phyloP scores from a whole-genome alignment of 2,797 vertebrate species.

The Aulostomus chinensis region DNA sequence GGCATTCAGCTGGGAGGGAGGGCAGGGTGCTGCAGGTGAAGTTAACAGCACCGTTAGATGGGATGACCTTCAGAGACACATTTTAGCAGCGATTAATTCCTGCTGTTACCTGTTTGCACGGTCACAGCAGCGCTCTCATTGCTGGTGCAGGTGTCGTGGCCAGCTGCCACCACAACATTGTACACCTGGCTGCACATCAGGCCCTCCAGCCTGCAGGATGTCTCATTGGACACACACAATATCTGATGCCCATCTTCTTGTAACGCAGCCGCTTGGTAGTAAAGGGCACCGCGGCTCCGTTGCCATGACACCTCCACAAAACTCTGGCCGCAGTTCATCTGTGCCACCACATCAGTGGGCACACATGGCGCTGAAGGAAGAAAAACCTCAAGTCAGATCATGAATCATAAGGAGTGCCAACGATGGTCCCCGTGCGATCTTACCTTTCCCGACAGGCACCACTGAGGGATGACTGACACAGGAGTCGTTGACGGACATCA shows the following conservation, averaged over 20 bases:
- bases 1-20: slow-evolving; percentile 60
- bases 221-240: slow-evolving; percentile 59
- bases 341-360: slow-evolving; percentile 62
- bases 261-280: slow-evolving; percentile 54
- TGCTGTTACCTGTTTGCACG: slow-evolving; percentile 63
- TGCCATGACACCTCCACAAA: slow-evolving; percentile 67
- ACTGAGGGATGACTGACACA: slow-evolving; percentile 69
- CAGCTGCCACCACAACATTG: slow-evolving; percentile 64
- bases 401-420: not conserved
- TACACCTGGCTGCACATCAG: slow-evolving; percentile 76
- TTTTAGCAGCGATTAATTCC: not conserved
- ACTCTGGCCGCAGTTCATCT: slow-evolving; percentile 61
- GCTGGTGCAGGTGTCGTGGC: slow-evolving; percentile 66
- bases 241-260: slow-evolving; percentile 24
- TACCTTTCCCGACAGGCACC: slow-evolving; percentile 63
- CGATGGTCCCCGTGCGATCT: not conserved
- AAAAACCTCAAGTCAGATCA: slow-evolving; percentile 10
- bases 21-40: slow-evolving; percentile 73
- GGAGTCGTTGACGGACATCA: slow-evolving; percentile 63
- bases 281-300: slow-evolving; percentile 61
- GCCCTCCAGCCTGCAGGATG: slow-evolving; percentile 60
- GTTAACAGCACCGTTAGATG: no score
- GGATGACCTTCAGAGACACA: not conserved
- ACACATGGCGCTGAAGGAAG: slow-evolving; percentile 76
- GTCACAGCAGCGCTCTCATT: slow-evolving; percentile 39